Base-by-base conservation (phyloP, 1,140 invertebrate genomes). In the Lepidurus packardi region DNA sequence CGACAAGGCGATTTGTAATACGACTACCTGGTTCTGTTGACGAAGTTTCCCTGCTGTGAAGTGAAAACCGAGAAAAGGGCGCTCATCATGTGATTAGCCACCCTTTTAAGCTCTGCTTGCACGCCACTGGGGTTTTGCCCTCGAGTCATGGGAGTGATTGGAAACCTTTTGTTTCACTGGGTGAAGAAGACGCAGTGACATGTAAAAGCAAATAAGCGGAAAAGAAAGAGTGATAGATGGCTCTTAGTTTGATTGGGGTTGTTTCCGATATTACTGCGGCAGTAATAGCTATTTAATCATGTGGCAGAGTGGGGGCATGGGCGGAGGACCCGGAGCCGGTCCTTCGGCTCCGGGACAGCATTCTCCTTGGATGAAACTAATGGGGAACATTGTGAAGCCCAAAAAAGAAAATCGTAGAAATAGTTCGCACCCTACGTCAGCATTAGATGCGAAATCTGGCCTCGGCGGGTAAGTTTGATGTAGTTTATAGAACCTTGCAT, bases 271-370 rank as follows among this genome's bases (percentile, higher is more conserved):
- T 65, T 21, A 65, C 53, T 65, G 13, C 53, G 9, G 53, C 53
- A 65, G 53, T 65, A 65, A 65, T 65, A 65, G 53, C 53, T n/a
- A 65, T 65, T 0, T 65, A 65, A 65, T 21, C 53, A 65, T 65
- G 53, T 65, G 53, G 53, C 53, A 65, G 53, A 65, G 53, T 65
- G 53, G 53, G 53, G 53, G 53, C 53, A 65, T 65, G 53, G 53
- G 53, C 13, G 53, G 53, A 21, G 53, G 53, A 65, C 53, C 53
- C 1, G 53, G 53, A 21, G 21, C 53, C 16, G 53, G 53, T 65
- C 53, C 53, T 65, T 65, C 53, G 53, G 53, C 53, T 65, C 53
- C 53, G 53, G 53, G 53, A 65, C 53, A 65, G 21, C 53, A 65
- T 21, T 65, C 53, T n/a, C 21, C 53, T 7, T 65, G 53, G 53